These are phyloP conservation scores for Pedionomus torquatus DNA, from an alignment of 2,113 vertebrate genomes.

Conservation along the genomic window DNA sequence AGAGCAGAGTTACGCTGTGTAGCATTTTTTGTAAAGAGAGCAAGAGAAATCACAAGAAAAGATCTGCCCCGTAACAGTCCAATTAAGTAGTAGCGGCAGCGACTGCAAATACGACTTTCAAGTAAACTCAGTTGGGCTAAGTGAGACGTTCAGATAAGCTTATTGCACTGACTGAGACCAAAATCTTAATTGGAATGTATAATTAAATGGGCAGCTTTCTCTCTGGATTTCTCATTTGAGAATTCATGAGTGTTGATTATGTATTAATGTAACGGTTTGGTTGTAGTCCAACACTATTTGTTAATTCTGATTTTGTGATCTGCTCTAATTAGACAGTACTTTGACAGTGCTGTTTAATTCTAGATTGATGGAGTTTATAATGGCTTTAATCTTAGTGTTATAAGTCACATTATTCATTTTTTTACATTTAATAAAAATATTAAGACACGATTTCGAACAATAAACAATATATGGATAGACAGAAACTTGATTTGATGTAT, in stretches of 20 bases:
- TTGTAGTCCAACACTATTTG: background rate
- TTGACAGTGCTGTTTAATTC: background rate
- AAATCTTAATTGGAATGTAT: background rate
- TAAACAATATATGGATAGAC: accelerated
- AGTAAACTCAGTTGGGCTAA: background rate
- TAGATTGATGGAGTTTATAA: background rate
- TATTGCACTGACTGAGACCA: background rate
- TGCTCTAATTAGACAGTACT: background rate
- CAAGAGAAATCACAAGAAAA: background rate
- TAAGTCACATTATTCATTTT: background rate
- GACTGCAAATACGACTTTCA: background rate
- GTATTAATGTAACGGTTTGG: background rate
- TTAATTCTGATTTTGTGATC: background rate
- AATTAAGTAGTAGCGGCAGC: background rate
- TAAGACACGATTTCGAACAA: background rate
- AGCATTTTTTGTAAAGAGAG: background rate
- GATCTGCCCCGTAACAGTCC: background rate
- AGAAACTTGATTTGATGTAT: background rate
- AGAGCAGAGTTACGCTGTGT: background rate
- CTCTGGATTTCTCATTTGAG: background rate
- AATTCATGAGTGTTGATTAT: background rate
- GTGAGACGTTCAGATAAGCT: background rate
- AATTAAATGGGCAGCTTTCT: background rate
- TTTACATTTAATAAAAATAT: background rate
- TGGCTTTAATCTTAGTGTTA: background rate